A percentile compares a stretch with the other conserved stretches of the same genome.
Evolutionary conservation across 2,888 invertebrate genomes (phyloP).

Genomic region (Andricus curvator): DNA sequence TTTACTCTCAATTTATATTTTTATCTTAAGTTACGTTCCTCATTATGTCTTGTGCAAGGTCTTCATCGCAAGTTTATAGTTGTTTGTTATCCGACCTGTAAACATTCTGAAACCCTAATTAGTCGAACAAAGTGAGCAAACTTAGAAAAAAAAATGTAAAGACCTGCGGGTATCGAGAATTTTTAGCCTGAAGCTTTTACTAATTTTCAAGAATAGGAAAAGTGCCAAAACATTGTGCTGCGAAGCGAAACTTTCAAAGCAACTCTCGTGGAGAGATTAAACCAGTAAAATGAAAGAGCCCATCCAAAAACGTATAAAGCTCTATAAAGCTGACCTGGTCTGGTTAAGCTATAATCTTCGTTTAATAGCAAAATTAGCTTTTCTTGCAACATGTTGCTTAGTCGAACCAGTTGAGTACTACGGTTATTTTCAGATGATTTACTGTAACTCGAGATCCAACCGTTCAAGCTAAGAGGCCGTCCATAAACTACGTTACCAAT

Average conservation of each 20-base stretch:
- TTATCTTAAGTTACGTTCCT: not conserved
- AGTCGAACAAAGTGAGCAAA: not conserved
- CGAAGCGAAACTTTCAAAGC: slow-evolving; percentile 9
- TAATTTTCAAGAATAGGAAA: slow-evolving; percentile 26
- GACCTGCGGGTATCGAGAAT: not conserved
- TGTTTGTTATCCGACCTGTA: not conserved
- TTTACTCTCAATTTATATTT: no score
- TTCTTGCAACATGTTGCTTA: not conserved
- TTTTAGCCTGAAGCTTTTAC: slow-evolving; percentile 9
- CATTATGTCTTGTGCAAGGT: not conserved
- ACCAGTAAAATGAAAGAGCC: slow-evolving; percentile 65
- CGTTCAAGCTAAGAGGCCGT: not conserved
- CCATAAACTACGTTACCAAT: no score
- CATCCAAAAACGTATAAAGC: slow-evolving; percentile 58
- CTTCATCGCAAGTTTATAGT: no score
- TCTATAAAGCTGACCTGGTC: not conserved
- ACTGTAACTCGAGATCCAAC: not conserved
- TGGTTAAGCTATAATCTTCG: not conserved
- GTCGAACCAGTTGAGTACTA: not conserved
- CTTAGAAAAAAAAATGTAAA: not conserved
- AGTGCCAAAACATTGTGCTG: slow-evolving; percentile 24
- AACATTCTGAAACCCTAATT: not conserved
- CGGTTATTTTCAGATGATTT: not conserved
- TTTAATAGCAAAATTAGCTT: slow-evolving; percentile 26
- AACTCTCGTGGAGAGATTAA: slow-evolving; percentile 57